A percentile compares a stretch with the other conserved stretches of the same genome.
phyloP scores from a whole-genome alignment of 2,888 invertebrate genomes.

The Heliothis peltigera region DNA sequence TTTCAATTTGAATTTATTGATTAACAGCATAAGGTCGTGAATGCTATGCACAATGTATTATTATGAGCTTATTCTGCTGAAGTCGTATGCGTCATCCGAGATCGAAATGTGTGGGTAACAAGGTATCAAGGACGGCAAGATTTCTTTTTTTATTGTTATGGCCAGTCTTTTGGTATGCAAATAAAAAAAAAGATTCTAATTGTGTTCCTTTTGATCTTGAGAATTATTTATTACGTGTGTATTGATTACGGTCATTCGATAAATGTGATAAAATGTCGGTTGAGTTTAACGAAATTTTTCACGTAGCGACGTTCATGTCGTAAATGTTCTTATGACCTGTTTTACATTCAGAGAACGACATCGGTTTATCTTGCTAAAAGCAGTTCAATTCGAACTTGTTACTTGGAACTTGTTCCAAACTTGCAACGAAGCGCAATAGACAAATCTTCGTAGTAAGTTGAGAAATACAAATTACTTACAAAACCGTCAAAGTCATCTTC shows the following conservation, averaged over 20 bases:
- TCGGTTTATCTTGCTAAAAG: background rate
- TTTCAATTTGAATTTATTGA: conserved; percentile 53
- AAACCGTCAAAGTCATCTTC: conserved; percentile 3
- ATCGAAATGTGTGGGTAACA: conserved; percentile 81
- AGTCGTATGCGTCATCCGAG: conserved; percentile 78
- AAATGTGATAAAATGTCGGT: conserved; percentile 23
- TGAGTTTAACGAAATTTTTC: conserved; percentile 10
- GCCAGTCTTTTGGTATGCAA: conserved; percentile 77
- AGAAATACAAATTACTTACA: conserved; percentile 6
- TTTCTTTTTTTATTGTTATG: conserved; percentile 73
- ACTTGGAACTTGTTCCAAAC: conserved; percentile 11
- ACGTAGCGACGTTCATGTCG: conserved; percentile 1
- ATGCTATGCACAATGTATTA: conserved; percentile 35
- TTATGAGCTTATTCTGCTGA: conserved; percentile 57
- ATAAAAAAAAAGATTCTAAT: conserved; percentile 73
- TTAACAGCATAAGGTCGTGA: conserved; percentile 51
- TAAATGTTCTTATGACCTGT: background rate
- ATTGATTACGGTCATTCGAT: conserved; percentile 33
- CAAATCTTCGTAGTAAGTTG: conserved; percentile 7
- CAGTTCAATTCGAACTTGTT: conserved; percentile 9
- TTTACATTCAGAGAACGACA: conserved; percentile 2
- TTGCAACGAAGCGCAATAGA: conserved; percentile 4
- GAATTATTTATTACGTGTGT: conserved; percentile 47
- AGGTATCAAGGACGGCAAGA: conserved; percentile 82
- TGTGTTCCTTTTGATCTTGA: conserved; percentile 62